Base-by-base conservation (phyloP, 2,888 invertebrate genomes). In the Sphinx pinastri region DNA sequence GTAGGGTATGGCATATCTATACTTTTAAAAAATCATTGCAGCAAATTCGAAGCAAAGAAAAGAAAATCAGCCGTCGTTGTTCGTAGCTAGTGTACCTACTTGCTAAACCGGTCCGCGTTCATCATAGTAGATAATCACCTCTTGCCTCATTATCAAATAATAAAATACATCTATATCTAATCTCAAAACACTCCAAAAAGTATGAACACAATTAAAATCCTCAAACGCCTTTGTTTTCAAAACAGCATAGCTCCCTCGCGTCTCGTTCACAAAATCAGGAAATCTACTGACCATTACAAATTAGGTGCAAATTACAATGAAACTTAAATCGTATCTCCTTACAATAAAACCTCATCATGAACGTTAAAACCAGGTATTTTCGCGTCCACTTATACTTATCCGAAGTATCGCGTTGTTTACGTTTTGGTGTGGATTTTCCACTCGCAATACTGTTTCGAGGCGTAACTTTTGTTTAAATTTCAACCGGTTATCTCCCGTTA, bases 321-420 rank as follows among this genome's bases (percentile, higher is more conserved):
- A 58, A 49, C 25, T 68, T 59, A 25, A 63, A 69, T 47, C 49
- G 49, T 67, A 59, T 67, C 67, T 47, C 67, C 19, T 19, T 70
- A 51, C 67, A 70, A 67, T 70, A 70, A 67, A 67, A 59, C 67
- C 58, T 14, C 19, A 19, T 31, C 51, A n/a, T 70, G 47, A 67
- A 68, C 66, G 71, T 66, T 71, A 71, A 68, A 60, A 68, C 72
- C 78, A 77, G 78, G 79, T 78, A 80, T 79, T 80, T 75, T 77
- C 76, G 72, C 76, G 74, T 76, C 77, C 76, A 68, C 76, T 75
- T 72, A 68, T 71, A 69, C 70, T 78, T 78, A 80, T 80, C 76
- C 75, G 51, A 51, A 70, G 72, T 75, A 71, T 76, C 74, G 57
- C 12, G 31, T 71, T 74, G 73, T 76, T 75, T 75, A 73, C 72